Evolutionary conservation across 2,113 vertebrate species (phyloP).

Genomic region (Fukomys damarensis): DNA sequence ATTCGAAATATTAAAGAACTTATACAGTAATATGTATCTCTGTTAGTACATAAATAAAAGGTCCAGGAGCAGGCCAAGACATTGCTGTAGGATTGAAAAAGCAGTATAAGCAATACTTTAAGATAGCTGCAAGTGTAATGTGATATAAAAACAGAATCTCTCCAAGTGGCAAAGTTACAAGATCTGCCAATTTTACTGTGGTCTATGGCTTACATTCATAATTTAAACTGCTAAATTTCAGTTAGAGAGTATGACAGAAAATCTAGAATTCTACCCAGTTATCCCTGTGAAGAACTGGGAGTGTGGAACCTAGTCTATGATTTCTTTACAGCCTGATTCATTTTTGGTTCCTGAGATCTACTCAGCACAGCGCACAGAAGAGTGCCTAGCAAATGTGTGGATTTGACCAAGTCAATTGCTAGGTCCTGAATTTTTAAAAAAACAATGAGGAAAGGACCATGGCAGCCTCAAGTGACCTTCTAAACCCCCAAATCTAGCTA

Average conservation of each 20-base stretch:
- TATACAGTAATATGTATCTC: background rate
- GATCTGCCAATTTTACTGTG: background rate
- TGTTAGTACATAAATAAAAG: background rate
- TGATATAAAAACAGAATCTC: background rate
- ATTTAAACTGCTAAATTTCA: background rate
- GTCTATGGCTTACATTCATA: background rate
- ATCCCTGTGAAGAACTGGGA: background rate
- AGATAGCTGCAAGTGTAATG: background rate
- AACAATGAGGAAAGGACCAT: background rate
- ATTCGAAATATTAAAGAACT: slow-evolving; percentile 5
- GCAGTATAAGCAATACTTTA: background rate
- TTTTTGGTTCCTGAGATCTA: background rate
- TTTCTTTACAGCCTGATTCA: background rate
- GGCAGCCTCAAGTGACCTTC: background rate
- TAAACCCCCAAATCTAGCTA: background rate
- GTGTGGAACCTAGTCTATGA: background rate
- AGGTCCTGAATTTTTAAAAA: background rate
- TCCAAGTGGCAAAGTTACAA: background rate
- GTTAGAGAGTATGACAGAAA: background rate
- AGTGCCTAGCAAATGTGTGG: background rate
- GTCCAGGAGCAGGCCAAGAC: slow-evolving; percentile 11
- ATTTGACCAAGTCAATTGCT: background rate
- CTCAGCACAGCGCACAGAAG: background rate
- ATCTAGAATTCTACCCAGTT: background rate
- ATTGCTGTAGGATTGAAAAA: background rate